phyloP scores from a whole-genome alignment of 2,113 vertebrate species.

The Neopipo cinnamomea region DNA sequence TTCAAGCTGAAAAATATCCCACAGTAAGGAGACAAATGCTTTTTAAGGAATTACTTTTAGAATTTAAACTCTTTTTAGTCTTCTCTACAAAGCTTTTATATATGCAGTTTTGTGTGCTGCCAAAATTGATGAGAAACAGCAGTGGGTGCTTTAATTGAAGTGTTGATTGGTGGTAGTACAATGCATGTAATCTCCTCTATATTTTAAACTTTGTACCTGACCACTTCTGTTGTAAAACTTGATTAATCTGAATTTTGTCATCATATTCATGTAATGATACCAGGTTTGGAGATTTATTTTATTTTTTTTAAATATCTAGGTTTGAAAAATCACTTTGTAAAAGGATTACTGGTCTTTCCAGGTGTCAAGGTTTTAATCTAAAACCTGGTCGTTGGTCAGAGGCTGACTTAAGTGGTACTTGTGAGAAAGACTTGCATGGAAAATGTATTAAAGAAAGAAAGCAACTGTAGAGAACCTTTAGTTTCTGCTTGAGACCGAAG shows the following conservation, averaged over 20 bases:
- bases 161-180: neutral
- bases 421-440: neutral
- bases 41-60: neutral
- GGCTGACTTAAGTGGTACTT: neutral
- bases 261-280: neutral
- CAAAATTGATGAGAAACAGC: neutral
- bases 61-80: neutral
- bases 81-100: neutral
- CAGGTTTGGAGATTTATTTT: too few species aligned
- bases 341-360: neutral
- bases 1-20: neutral
- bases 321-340: neutral
- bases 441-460: neutral
- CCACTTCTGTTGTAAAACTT: neutral
- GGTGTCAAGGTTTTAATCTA: neutral
- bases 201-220: neutral
- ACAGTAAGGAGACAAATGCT: neutral
- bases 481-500: neutral
- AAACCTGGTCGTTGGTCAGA: neutral
- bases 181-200: neutral
- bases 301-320: neutral
- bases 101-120: neutral
- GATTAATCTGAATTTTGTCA: neutral
- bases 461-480: neutral
- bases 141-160: neutral